phyloP scores from a whole-genome alignment of 2,797 vertebrate species.

The Poeciliopsis infans region DNA sequence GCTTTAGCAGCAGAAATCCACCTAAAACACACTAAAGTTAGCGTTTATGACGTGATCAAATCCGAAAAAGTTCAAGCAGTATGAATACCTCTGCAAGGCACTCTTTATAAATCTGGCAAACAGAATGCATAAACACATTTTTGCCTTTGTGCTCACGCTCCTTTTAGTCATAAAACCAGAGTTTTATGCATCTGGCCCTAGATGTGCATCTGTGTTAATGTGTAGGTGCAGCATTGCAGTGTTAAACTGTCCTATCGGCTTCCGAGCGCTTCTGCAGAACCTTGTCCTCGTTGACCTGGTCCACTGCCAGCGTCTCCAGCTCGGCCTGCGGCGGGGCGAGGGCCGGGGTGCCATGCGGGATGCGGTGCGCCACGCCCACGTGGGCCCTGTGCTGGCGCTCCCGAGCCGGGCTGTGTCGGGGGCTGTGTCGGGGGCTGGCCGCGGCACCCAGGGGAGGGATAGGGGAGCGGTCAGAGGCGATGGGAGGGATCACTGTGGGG shows the following conservation, averaged over 20 bases:
- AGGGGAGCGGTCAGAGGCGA: conserved; percentile 82
- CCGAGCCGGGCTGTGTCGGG: conserved; percentile 84
- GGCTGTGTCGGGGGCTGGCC: conserved; percentile 73
- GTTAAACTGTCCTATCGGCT: conserved; percentile 96
- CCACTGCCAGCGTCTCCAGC: conserved; percentile 92
- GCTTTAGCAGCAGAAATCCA: background rate
- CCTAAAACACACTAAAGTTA: background rate
- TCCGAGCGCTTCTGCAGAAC: conserved; percentile 90
- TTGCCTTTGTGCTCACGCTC: background rate
- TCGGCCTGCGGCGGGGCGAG: conserved; percentile 77
- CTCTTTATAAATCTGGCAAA: background rate
- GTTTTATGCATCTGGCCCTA: conserved; percentile 22
- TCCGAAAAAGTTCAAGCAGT: background rate
- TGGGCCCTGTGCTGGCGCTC: conserved; percentile 89
- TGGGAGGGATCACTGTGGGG: conserved; percentile 92
- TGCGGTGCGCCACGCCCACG: conserved; percentile 93
- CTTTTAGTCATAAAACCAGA: conserved; percentile 4
- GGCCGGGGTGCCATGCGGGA: conserved; percentile 79
- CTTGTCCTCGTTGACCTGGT: conserved; percentile 90
- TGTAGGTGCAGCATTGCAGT: conserved; percentile 31
- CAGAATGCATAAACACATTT: background rate
- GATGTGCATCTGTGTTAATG: conserved; percentile 40
- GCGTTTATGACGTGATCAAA: background rate
- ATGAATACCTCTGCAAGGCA: conserved; percentile 1
- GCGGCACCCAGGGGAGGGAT: conserved; percentile 68